These are phyloP conservation scores for Platanista minor DNA, from an alignment of 2,113 vertebrate genomes.

Conservation along the genomic window DNA sequence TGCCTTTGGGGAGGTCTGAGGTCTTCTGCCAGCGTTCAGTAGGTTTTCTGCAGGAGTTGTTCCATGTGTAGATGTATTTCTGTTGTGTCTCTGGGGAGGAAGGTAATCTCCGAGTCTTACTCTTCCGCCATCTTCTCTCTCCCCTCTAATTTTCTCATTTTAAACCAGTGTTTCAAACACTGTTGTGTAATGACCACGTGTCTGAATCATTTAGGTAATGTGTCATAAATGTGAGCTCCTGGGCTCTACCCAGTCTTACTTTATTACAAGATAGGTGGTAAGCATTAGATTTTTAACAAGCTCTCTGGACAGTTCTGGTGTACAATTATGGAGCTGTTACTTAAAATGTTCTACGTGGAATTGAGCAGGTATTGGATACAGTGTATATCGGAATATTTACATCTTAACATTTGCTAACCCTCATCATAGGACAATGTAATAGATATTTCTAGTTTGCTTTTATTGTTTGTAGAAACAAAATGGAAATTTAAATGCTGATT, in stretches of 20 bases:
- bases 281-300: neutral
- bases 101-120: too few relatives aligned
- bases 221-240: neutral
- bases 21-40: too few relatives aligned
- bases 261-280: neutral
- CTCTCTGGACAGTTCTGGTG: neutral
- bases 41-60: too few relatives aligned
- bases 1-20: too few relatives aligned
- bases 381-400: neutral
- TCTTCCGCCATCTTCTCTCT: too few relatives aligned
- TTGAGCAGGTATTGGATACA: neutral
- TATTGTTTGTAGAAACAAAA: too few relatives aligned
- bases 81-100: too few relatives aligned
- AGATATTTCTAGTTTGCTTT: neutral
- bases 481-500: too few relatives aligned
- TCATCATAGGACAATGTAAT: neutral
- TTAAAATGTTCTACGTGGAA: neutral
- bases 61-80: too few relatives aligned
- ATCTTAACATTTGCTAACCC: neutral
- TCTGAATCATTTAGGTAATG: neutral
- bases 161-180: neutral
- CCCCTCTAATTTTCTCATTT: too few relatives aligned
- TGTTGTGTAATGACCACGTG: neutral
- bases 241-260: neutral
- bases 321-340: neutral